Conservation (phyloP, 2,888 invertebrate species). For the Tetragnatha montana region DNA sequence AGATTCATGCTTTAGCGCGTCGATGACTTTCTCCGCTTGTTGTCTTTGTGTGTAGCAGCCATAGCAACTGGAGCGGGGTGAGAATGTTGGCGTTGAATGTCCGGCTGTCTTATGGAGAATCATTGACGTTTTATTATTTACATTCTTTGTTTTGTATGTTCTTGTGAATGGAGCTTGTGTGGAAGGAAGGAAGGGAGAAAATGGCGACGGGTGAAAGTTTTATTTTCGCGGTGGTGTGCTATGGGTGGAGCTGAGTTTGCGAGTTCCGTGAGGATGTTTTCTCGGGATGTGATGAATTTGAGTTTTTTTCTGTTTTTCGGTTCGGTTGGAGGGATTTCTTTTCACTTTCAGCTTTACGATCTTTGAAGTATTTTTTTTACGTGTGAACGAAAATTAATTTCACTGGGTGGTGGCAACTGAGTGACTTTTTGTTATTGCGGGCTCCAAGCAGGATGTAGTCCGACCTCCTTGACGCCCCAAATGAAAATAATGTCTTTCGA, state of each 20-base stretch:
- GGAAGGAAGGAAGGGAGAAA: not conserved
- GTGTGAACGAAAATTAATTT: not conserved
- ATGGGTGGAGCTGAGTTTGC: not conserved
- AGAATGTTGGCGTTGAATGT: not conserved
- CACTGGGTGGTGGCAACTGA: not conserved
- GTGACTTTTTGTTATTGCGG: no score
- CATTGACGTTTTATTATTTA: not conserved
- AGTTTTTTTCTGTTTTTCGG: not conserved
- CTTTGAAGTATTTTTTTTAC: not conserved
- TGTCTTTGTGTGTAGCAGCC: not conserved
- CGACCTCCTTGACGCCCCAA: no score
- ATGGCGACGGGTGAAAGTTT: not conserved
- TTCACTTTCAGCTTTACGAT: not conserved
- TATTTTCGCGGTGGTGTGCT: not conserved
- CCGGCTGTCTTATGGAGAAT: not conserved
- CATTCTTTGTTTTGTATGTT: not conserved
- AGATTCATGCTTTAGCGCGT: not conserved
- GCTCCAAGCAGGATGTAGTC: no score
- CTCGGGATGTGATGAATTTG: not conserved
- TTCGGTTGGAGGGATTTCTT: not conserved
- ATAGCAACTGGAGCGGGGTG: not conserved
- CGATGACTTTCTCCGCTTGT: not conserved
- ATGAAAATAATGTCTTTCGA: no score
- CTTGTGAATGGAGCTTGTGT: no score
- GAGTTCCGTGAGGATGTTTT: not conserved